phyloP scores from a whole-genome alignment of 2,888 invertebrate species.

The Sepioteuthis lessoniana region DNA sequence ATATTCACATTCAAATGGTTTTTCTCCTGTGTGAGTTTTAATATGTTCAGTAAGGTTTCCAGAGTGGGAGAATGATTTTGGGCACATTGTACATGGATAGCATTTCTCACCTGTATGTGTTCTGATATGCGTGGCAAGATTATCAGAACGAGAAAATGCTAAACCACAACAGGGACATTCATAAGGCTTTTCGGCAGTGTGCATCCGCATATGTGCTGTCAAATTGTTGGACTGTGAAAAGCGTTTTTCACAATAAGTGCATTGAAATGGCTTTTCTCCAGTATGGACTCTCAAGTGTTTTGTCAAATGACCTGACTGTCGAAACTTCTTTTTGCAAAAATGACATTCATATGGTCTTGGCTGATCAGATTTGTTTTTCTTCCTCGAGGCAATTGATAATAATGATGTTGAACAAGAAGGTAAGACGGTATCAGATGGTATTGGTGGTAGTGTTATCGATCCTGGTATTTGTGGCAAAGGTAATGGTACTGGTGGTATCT shows the following conservation, averaged over 20 bases:
- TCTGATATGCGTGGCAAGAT: conserved; percentile 25
- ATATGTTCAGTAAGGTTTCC: conserved; percentile 55
- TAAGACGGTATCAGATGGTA: neutral
- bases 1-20: conserved; percentile 61
- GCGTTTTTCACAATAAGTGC: neutral
- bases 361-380: neutral
- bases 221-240: conserved; percentile 36
- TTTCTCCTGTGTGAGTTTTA: conserved; percentile 60
- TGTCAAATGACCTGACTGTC: conserved; percentile 25
- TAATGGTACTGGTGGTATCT: conserved; percentile 14
- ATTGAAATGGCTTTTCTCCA: conserved; percentile 24
- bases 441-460: neutral
- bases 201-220: conserved; percentile 39
- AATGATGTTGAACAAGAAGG: neutral
- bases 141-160: conserved; percentile 35
- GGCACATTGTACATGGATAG: conserved; percentile 36
- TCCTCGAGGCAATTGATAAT: neutral
- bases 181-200: conserved; percentile 34
- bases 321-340: conserved; percentile 37
- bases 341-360: conserved; percentile 38
- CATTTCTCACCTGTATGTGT: conserved; percentile 45
- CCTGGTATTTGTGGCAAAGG: neutral
- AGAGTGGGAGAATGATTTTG: conserved; percentile 38
- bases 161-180: conserved; percentile 12
- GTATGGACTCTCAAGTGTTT: conserved; percentile 36